Conservation (phyloP, 2,113 vertebrate species). For the Callocephalon fimbriatum region DNA sequence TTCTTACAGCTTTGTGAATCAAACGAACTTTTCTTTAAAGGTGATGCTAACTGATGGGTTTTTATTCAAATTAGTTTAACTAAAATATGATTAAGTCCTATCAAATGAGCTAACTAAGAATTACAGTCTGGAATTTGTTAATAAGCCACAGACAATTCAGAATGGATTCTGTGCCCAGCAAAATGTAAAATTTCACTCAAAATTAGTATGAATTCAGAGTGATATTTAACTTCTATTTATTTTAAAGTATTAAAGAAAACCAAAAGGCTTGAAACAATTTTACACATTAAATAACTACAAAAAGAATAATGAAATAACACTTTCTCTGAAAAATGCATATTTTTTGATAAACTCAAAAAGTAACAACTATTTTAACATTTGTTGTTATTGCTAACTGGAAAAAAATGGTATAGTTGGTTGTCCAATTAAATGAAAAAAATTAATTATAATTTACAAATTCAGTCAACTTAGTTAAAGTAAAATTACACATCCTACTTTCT, state of each 20-base stretch:
- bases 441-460: background rate
- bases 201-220: background rate
- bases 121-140: background rate
- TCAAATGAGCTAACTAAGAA: background rate
- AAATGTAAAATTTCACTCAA: background rate
- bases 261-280: background rate
- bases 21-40: background rate
- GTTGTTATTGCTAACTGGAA: background rate
- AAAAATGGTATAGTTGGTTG: background rate
- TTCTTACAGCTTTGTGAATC: background rate
- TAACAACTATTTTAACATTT: background rate
- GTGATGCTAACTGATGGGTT: background rate
- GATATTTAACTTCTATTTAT: background rate
- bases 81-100: background rate
- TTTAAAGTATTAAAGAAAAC: background rate
- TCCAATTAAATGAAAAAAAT: background rate
- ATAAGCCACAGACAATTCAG: background rate
- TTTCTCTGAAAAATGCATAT: rapidly evolving
- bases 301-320: background rate
- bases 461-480: background rate
- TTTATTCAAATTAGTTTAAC: background rate
- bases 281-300: background rate
- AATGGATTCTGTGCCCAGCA: background rate
- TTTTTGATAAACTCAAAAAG: background rate
- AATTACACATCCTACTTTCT: background rate